Evolutionary conservation across 2,113 vertebrate species (phyloP), one percentile per base, ranked within the genome.

Genomic region (Salminus brasiliensis): DNA sequence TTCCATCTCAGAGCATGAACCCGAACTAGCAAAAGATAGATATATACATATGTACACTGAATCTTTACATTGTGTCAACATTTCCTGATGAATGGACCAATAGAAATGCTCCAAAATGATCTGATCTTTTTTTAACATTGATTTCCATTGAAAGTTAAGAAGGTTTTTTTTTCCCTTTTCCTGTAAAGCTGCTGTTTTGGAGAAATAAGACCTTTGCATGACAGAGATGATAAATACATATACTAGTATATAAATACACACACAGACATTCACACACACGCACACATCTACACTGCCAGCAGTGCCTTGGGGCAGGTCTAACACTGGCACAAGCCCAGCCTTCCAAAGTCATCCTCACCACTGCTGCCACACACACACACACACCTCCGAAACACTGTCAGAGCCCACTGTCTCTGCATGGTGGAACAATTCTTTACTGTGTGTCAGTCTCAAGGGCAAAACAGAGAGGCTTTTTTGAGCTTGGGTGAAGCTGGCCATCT

Each of bases 391-490:
- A 49, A 76, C 32, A 53, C 49, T 55, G 43, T 63, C 43, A 27
- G 45, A 49, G 43, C 53, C 55, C 39, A 30, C 25, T 70, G 68
- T 62, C 55, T 60, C 53, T 62, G 27, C 45, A 32, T 55, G 63
- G 34, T 73, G 71, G 66, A 62, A 63, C 21, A 53, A 21, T 80
- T 21, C 45, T 76, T 34, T 30, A 52, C 36, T 32, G 21, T 39
- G 39, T 78, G 75, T 66, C 47, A 39, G 52, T 72, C 66, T 62
- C 79, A 84, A 84, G 65, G 83, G 63, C 74, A 84, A 84, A 81
- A 71, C 71, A 57, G 45, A 45, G 16, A 4, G 27, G 25, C 68
- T 30, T n/a, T 65, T 72, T 65, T 30, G 52, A 69, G 5, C 27
- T 36, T 45, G 30, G 34, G 57, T 34, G 67, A 72, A 72, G 52